Conservation (phyloP, 1,140 invertebrate species). For the Odontomachus brunneus region DNA sequence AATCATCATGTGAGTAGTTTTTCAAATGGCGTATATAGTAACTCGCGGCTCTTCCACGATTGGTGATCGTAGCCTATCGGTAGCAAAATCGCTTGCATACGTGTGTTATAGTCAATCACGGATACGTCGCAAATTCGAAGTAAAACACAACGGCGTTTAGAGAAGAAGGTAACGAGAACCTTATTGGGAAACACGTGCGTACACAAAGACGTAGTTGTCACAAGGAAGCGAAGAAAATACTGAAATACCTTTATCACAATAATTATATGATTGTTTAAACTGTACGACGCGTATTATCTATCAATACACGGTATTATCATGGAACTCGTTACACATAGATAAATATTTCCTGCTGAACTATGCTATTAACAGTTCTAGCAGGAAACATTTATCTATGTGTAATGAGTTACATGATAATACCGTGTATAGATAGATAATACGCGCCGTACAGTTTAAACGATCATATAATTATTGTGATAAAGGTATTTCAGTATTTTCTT, state of each 20-base stretch:
- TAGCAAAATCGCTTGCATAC: no score
- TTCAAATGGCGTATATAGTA: no score
- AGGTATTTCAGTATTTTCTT: constrained; percentile 13
- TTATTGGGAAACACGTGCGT: no score
- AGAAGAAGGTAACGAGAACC: no score
- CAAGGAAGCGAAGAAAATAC: neutral
- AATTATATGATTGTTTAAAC: constrained; percentile 31
- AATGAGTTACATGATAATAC: constrained; percentile 39
- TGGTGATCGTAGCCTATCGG: no score
- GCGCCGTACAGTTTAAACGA: neutral
- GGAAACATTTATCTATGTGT: constrained; percentile 42
- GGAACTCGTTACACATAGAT: constrained; percentile 45
- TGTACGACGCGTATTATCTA: constrained; percentile 28
- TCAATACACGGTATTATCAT: constrained; percentile 38
- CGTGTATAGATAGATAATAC: constrained; percentile 34
- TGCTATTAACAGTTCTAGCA: no score
- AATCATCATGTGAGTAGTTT: constrained; percentile 29
- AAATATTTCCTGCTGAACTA: constrained; percentile 38
- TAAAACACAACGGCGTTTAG: no score
- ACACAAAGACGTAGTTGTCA: no score
- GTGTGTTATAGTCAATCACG: no score
- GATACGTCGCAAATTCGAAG: no score
- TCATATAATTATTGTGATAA: constrained; percentile 50
- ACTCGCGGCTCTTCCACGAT: no score
- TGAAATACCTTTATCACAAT: constrained; percentile 34